A percentile compares a stretch with the other conserved stretches of the same genome.
phyloP scores from a whole-genome alignment of 2,797 vertebrate species.

The Enteromius treurensis region DNA sequence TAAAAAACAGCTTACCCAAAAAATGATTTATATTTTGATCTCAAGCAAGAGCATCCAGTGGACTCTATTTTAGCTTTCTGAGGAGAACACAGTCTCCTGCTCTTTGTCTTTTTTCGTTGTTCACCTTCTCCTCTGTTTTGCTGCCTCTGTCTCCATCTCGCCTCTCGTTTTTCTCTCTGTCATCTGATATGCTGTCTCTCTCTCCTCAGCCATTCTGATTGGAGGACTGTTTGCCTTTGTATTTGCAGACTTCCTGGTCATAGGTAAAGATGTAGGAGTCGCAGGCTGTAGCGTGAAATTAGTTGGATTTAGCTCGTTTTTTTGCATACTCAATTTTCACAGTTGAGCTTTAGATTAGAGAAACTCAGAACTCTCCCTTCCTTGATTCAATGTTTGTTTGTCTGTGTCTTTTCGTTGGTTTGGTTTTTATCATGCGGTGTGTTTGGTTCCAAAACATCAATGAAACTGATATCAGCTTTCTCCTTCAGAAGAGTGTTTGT shows the following conservation, averaged over 20 bases:
- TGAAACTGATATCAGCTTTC: background rate
- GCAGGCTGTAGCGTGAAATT: slow-evolving; percentile 33
- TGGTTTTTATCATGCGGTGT: background rate
- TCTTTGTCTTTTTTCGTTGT: slow-evolving; percentile 61
- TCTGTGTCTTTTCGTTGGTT: slow-evolving; percentile 29
- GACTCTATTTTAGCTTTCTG: slow-evolving; percentile 49
- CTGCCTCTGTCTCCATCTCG: slow-evolving; percentile 18
- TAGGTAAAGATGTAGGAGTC: slow-evolving; percentile 72
- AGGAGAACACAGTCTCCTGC: slow-evolving; percentile 40
- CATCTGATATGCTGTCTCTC: slow-evolving; percentile 75
- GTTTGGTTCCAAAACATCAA: background rate
- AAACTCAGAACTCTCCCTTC: slow-evolving; percentile 14
- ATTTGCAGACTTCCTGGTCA: slow-evolving; percentile 83
- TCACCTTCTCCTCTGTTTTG: slow-evolving; percentile 45
- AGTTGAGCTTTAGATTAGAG: slow-evolving; percentile 22
- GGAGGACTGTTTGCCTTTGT: slow-evolving; percentile 81
- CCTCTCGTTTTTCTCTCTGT: slow-evolving; percentile 8
- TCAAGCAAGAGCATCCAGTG: slow-evolving; percentile 58
- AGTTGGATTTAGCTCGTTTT: slow-evolving; percentile 29
- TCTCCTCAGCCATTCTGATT: slow-evolving; percentile 82
- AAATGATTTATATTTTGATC: background rate
- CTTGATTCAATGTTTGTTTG: slow-evolving; percentile 35
- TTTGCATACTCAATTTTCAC: background rate
- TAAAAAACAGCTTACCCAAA: background rate
- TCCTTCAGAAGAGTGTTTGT: background rate